Base-by-base conservation (phyloP, 2,113 vertebrate genomes). In the Siniperca chuatsi region DNA sequence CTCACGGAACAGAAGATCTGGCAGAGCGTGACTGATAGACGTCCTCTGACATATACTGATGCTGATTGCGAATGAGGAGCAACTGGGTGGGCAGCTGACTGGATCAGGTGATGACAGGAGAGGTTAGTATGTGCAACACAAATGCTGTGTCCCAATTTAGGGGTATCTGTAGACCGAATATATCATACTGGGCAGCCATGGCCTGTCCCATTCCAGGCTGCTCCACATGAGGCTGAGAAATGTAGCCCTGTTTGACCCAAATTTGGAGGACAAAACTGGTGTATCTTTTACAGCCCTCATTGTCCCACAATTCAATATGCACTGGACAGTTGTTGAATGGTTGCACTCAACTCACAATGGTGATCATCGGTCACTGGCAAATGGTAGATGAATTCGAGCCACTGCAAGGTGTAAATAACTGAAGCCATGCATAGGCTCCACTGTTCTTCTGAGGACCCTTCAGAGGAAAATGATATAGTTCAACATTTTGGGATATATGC, bases 21-120 rank as follows among this genome's bases (percentile, higher is more conserved):
- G 35, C 33, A 46, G 55, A 68, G 80, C 6, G 60, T 73, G 79
- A 84, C 68, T 76, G 79, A 87, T 72, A 35, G 81, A 66, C 1
- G 81, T 67, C 52, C 44, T 58, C 46, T 58, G 81, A 81, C 55
- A 57, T 60, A 35, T 5, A 33, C 48, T 13, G 21, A 68, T 42
- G 23, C 71, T 69, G 66, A 68, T 29, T 35, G 76, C 37, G 58
- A 29, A 66, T 64, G 75, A 86, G 69, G 75, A 90, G 88, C 78
- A 88, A 81, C 86, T 91, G 81, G 83, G 16, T 40, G 61, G 67
- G 69, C 78, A 67, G 71, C 42, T 48, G 81, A 82, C 6, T 35
- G 52, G 73, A 73, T 83, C 84, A 75, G 62, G 7, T 58, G 44
- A 76, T 37, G 58, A 73, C 64, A 3, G 48, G 2, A 37, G 86